phyloP scores from a whole-genome alignment of 2,888 invertebrate species.

The Mantis religiosa region DNA sequence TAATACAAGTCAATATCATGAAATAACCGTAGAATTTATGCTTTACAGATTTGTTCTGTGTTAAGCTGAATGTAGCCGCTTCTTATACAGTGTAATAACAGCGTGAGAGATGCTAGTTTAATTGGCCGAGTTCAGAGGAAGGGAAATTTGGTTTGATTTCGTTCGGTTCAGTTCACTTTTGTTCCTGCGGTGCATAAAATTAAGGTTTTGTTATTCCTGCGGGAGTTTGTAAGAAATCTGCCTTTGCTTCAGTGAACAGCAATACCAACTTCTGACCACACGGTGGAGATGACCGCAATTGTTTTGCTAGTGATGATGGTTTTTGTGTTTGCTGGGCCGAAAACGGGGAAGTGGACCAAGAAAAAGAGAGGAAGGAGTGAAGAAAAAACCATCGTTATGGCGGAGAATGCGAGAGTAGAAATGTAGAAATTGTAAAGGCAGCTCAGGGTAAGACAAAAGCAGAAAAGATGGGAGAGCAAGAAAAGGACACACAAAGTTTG shows the following conservation, averaged over 20 bases:
- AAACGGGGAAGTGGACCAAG: neutral
- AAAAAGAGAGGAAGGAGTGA: neutral
- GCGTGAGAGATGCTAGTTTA: neutral
- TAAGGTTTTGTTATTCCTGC: neutral
- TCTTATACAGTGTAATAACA: neutral
- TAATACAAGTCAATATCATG: too few species aligned
- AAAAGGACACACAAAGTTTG: neutral
- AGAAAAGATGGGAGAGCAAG: neutral
- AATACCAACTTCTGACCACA: neutral
- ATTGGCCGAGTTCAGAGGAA: neutral
- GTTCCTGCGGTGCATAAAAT: neutral
- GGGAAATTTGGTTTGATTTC: neutral
- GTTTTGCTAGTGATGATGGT: neutral
- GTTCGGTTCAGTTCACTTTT: neutral
- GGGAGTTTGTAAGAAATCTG: neutral
- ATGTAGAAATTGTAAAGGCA: slow-evolving; percentile 11
- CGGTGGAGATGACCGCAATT: neutral
- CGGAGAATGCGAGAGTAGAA: neutral
- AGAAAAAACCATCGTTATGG: neutral
- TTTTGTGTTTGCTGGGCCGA: neutral
- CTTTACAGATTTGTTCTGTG: neutral
- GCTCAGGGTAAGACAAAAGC: neutral
- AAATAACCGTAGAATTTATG: too few species aligned
- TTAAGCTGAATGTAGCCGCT: neutral
- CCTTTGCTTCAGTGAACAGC: neutral